These are phyloP conservation scores for Scolopax rusticola DNA, from an alignment of 2,797 vertebrate genomes.

Conservation along the genomic window DNA sequence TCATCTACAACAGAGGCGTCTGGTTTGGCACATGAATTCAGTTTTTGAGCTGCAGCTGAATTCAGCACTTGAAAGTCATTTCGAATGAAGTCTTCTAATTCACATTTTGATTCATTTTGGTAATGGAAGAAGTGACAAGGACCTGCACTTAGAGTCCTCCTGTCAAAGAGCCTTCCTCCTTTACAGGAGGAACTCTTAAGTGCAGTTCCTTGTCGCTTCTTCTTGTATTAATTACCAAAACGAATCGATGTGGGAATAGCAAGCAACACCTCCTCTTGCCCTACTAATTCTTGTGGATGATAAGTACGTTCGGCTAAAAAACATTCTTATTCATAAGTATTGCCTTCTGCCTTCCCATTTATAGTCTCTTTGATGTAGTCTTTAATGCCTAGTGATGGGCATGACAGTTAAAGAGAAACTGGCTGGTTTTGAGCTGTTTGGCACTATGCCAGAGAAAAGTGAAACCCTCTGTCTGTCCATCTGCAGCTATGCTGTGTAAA, in stretches of 20 bases:
- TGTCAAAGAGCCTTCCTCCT: not conserved
- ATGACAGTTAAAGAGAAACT: not conserved
- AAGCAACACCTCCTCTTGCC: not conserved
- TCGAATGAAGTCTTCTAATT: not conserved
- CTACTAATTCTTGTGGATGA: not conserved
- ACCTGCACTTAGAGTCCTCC: not conserved
- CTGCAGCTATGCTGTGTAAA: not conserved
- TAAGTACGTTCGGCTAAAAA: not conserved
- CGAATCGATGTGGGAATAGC: not conserved
- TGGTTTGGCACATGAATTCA: not conserved
- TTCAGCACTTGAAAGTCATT: not conserved
- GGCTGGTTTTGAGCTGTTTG: not conserved
- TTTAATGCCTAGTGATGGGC: not conserved
- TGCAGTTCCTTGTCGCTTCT: not conserved
- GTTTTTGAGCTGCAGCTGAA: not conserved
- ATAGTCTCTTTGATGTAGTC: not conserved
- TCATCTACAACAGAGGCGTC: not conserved
- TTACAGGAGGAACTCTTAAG: not conserved
- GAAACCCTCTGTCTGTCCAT: not conserved
- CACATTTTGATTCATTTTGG: not conserved
- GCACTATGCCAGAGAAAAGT: not conserved
- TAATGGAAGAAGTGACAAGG: not conserved
- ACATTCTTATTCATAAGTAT: not conserved
- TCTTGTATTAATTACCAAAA: not conserved
- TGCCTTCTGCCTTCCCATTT: not conserved